A percentile compares a stretch with the other conserved stretches of the same genome.
phyloP scores from a whole-genome alignment of 2,113 vertebrate genomes.

The Mus musculus region DNA sequence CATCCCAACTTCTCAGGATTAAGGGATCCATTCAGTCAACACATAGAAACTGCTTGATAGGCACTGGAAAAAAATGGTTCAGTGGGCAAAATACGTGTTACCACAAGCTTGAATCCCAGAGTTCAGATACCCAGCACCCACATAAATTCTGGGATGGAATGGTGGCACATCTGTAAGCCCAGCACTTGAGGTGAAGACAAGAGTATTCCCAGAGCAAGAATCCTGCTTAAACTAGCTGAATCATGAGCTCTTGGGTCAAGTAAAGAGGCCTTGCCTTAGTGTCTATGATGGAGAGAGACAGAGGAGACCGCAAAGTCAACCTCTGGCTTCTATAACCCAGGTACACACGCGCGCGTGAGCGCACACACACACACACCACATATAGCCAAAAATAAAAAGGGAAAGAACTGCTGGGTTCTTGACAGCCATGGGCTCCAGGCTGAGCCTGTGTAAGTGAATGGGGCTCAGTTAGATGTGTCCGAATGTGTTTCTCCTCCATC shows the following conservation, averaged over 20 bases:
- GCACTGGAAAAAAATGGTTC: too few relatives aligned
- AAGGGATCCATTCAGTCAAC: background rate
- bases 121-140: background rate
- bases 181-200: background rate
- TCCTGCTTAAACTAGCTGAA: background rate
- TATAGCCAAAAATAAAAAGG: background rate
- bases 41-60: background rate
- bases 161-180: background rate
- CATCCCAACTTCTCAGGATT: background rate
- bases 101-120: background rate
- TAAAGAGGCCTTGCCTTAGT: background rate
- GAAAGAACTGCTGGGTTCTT: background rate
- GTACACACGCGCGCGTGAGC: too few relatives aligned
- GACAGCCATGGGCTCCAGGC: background rate
- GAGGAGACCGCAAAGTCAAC: background rate
- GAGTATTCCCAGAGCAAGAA: background rate
- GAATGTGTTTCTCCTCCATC: background rate
- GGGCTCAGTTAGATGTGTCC: background rate
- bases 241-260: background rate
- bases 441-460: background rate
- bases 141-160: background rate
- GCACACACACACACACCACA: background rate
- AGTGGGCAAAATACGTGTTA: background rate
- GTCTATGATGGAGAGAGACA: background rate
- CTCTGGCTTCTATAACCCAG: background rate